These are phyloP conservation scores for Melanogrammus aeglefinus DNA, from an alignment of 2,797 vertebrate genomes.

Conservation along the genomic window DNA sequence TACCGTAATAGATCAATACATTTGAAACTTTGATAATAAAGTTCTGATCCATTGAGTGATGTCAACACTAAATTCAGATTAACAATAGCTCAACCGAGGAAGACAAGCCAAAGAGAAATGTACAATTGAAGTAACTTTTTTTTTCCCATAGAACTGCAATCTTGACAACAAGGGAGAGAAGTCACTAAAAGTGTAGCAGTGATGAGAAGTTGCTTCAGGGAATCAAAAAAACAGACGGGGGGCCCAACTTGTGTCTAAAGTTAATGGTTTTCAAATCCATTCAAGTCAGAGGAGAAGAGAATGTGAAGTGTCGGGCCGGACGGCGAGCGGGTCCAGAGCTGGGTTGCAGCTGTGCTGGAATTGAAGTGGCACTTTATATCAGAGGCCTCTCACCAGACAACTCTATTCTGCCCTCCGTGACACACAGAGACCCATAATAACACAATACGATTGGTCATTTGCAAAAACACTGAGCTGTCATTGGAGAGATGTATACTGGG, in stretches of 20 bases:
- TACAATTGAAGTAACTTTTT: slow-evolving; percentile 7
- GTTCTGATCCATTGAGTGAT: slow-evolving; percentile 17
- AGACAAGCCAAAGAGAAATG: slow-evolving; percentile 41
- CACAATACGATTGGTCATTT: slow-evolving; percentile 62
- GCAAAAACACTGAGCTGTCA: slow-evolving; percentile 51
- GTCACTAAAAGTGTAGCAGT: slow-evolving; percentile 16
- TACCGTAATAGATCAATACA: not conserved
- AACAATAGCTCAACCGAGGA: slow-evolving; percentile 28
- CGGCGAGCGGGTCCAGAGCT: slow-evolving; percentile 57
- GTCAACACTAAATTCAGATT: slow-evolving; percentile 3
- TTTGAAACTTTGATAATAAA: too few relatives aligned
- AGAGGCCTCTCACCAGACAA: slow-evolving; percentile 66
- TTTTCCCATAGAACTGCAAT: slow-evolving; percentile 15
- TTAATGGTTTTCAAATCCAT: slow-evolving; percentile 74
- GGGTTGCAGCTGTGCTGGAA: slow-evolving; percentile 66
- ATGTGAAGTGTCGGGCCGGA: slow-evolving; percentile 68
- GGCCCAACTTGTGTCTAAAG: slow-evolving; percentile 55
- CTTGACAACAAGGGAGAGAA: slow-evolving; percentile 49
- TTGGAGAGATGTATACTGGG: slow-evolving; percentile 41
- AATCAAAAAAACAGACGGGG: slow-evolving; percentile 38
- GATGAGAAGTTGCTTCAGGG: slow-evolving; percentile 24
- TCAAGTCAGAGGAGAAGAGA: slow-evolving; percentile 56
- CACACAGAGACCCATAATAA: slow-evolving; percentile 51
- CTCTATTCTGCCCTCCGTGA: slow-evolving; percentile 61
- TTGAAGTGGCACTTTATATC: slow-evolving; percentile 74